These are phyloP conservation scores for Serripes groenlandicus DNA, from an alignment of 2,888 invertebrate genomes.

Conservation along the genomic window DNA sequence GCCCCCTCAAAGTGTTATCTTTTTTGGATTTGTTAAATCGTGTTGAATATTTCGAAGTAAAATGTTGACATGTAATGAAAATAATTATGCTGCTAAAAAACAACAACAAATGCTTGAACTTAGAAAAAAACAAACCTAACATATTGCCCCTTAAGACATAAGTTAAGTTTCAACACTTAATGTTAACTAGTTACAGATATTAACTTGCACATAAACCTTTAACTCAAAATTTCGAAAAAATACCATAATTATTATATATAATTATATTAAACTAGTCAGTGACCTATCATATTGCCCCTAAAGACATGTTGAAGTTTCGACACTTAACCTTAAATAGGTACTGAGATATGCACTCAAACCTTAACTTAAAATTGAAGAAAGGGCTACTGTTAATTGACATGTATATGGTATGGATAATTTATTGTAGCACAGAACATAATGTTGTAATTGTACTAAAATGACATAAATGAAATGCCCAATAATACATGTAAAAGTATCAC, in stretches of 20 bases:
- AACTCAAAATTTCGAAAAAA: too few relatives aligned
- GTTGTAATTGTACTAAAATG: background rate
- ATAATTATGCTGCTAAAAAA: background rate
- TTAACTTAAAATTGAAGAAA: background rate
- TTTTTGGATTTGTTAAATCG: too few relatives aligned
- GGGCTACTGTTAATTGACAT: background rate
- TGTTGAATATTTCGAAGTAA: background rate
- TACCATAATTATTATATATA: too few relatives aligned
- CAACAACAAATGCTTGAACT: background rate
- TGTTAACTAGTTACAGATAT: background rate
- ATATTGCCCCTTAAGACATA: background rate
- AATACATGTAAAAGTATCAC: background rate
- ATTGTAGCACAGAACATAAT: background rate
- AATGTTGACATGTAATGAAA: background rate
- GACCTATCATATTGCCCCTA: background rate
- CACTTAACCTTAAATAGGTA: background rate
- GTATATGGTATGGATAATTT: background rate
- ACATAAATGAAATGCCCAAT: background rate
- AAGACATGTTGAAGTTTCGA: background rate
- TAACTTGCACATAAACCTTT: too few relatives aligned
- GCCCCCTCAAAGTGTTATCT: too few relatives aligned
- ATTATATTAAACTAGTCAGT: too few relatives aligned
- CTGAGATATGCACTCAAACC: background rate
- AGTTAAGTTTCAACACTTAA: background rate
- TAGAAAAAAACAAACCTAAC: background rate